A percentile compares a stretch with the other conserved stretches of the same genome.
These are phyloP conservation scores for Zoroaster sp. DNA, from an alignment of 53 echinoderm and acorn worm genomes.

Conservation along the genomic window DNA sequence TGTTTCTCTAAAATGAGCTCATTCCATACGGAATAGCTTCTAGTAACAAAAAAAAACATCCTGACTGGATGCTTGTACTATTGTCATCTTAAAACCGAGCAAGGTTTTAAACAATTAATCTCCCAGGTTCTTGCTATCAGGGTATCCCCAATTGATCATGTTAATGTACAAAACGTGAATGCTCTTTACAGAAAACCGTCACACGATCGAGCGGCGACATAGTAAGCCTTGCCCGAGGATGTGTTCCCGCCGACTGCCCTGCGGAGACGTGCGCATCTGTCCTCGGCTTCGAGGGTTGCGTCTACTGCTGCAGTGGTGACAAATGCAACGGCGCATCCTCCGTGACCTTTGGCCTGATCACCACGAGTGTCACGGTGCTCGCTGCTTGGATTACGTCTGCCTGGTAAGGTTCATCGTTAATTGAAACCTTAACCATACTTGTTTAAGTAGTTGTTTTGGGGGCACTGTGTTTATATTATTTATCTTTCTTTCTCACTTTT, in stretches of 20 bases:
- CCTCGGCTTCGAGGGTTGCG: not conserved
- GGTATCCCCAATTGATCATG: not conserved
- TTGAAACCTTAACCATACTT: no score
- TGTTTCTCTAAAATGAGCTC: no score
- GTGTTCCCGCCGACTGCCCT: not conserved
- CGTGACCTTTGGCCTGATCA: conserved; percentile 15
- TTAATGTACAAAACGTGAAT: not conserved
- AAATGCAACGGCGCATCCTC: conserved; percentile 36
- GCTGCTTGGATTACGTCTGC: not conserved
- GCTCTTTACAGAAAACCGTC: not conserved
- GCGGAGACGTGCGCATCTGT: not conserved
- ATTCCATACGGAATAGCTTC: no score
- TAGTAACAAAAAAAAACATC: no score
- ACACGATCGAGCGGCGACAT: not conserved
- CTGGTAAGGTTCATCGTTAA: no score
- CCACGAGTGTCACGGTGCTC: not conserved
- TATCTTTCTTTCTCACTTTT: no score
- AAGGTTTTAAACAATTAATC: no score
- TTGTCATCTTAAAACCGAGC: no score
- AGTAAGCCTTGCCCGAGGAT: not conserved
- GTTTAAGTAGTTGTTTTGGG: no score
- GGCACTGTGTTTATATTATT: no score
- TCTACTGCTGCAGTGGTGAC: not conserved
- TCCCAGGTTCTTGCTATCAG: not conserved
- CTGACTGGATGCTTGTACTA: no score